Percentiles rank a stretch among this genome's conserved stretches.
phyloP scores from a whole-genome alignment of 2,888 invertebrate genomes.

The Oligia fasciuncula region DNA sequence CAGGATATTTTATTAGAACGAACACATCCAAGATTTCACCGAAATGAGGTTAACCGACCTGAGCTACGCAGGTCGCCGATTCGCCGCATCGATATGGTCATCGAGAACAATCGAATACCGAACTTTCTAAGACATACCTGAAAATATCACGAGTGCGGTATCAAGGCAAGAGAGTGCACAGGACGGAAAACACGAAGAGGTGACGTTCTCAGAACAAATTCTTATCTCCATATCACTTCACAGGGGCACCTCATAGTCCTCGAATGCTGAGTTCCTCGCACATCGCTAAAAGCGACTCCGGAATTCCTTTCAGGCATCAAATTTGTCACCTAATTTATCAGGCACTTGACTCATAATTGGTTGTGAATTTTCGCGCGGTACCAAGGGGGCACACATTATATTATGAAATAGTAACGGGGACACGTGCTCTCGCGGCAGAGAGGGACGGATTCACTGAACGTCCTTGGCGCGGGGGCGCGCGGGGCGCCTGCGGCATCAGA shows the following conservation, averaged over 20 bases:
- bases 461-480: constrained; percentile 89
- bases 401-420: constrained; percentile 88
- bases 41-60: constrained; percentile 66
- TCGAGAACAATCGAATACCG: constrained; percentile 37
- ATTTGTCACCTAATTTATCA: constrained; percentile 86
- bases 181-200: constrained; percentile 87
- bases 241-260: constrained; percentile 84
- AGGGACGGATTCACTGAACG: constrained; percentile 90
- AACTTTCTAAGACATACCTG: constrained; percentile 77
- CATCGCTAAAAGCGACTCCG: constrained; percentile 84
- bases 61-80: constrained; percentile 44
- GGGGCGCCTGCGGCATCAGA: constrained; percentile 90
- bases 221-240: constrained; percentile 89
- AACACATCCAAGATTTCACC: constrained; percentile 51
- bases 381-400: constrained; percentile 89
- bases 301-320: constrained; percentile 87
- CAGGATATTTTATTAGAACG: constrained; percentile 72
- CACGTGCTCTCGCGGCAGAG: constrained; percentile 90
- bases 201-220: constrained; percentile 80
- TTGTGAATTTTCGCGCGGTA: constrained; percentile 89
- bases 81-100: constrained; percentile 55
- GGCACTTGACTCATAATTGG: constrained; percentile 89
- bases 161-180: constrained; percentile 83
- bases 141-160: constrained; percentile 78
- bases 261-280: constrained; percentile 79